phyloP scores from a whole-genome alignment of 2,888 invertebrate genomes.

The Cheilosia variabilis region DNA sequence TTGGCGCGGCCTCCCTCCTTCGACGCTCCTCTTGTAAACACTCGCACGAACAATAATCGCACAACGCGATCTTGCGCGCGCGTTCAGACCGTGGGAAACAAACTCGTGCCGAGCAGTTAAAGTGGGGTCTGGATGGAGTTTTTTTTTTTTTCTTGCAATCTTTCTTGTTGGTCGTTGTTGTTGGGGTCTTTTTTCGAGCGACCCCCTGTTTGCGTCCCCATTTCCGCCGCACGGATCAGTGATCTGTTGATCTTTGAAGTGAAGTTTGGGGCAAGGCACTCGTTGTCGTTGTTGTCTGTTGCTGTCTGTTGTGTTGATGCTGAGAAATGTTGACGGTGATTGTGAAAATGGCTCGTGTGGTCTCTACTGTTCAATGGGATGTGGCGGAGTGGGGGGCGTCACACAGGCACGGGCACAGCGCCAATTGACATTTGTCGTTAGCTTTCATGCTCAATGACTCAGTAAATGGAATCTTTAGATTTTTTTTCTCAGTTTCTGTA shows the following conservation, averaged over 20 bases:
- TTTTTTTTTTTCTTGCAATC: conserved; percentile 54
- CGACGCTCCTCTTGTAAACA: conserved; percentile 55
- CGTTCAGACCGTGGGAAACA: conserved; percentile 83
- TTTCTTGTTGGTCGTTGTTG: conserved; percentile 49
- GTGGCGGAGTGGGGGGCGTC: conserved; percentile 13
- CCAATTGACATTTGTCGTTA: conserved; percentile 62
- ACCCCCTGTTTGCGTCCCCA: conserved; percentile 48
- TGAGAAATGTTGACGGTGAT: conserved; percentile 67
- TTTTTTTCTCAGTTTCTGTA: background rate
- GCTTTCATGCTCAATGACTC: conserved; percentile 54
- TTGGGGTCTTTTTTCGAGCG: conserved; percentile 33
- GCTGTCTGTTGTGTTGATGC: conserved; percentile 63
- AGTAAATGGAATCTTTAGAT: conserved; percentile 49
- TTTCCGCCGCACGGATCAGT: conserved; percentile 70
- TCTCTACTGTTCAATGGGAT: conserved; percentile 23
- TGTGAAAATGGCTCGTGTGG: conserved; percentile 72
- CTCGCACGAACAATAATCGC: conserved; percentile 59
- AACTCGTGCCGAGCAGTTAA: conserved; percentile 82
- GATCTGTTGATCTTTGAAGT: conserved; percentile 70
- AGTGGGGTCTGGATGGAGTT: conserved; percentile 57
- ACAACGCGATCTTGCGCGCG: conserved; percentile 76
- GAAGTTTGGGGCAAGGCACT: conserved; percentile 68
- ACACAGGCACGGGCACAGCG: conserved; percentile 56
- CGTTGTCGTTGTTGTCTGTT: conserved; percentile 66
- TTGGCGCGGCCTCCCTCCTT: conserved; percentile 25